Base-by-base conservation (phyloP, 1,140 invertebrate genomes). In the Galleria mellonella region DNA sequence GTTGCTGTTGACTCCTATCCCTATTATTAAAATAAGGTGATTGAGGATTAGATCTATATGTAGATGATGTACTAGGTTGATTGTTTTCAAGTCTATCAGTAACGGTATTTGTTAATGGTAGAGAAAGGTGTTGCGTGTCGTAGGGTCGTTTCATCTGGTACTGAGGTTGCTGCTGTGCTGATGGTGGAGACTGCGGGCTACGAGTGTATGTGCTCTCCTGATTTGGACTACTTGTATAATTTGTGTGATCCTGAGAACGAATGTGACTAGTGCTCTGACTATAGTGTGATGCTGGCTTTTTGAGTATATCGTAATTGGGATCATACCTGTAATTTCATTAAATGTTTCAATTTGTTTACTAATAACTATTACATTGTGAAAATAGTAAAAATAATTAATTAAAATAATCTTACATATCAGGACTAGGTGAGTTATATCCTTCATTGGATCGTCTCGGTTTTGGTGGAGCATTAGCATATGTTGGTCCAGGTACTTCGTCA, bases 401-500 rank as follows among this genome's bases (percentile, higher is more conserved):
- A 4, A 32, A 14, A 9, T 9, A 15, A 29, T 15, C 78, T 72
- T 79, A 84, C 64, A 89, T 86, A 42, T 91, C 90, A 7, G 90
- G 89, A 48, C 92, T 92, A 0, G 92, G 91, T 0, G 92, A 92
- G 30, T 90, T 91, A 57, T 92, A 93, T 14, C 90, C 90, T 49
- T 94, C 93, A 30, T 90, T 91, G 2, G 90, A 90, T 29, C 94
- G 87, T 72, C 93, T 87, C 0, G 94, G 94, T 74, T 96, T 96
- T 0, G 94, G 94, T 4, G 94, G 94, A 1, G 95, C 94, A 86
- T 96, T 97, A 4, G 93, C 95, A 72, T 97, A 97, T 1, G 96
- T 88, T 0, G 94, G 94, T 56, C 75, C 78, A 29, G 70, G 75
- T 33, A 71, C 60, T 55, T 84, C 86, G 30, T 78, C 78, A 9